Conservation (phyloP, 35 echinoderm and acorn worm species). For the Ptychodera flava region DNA sequence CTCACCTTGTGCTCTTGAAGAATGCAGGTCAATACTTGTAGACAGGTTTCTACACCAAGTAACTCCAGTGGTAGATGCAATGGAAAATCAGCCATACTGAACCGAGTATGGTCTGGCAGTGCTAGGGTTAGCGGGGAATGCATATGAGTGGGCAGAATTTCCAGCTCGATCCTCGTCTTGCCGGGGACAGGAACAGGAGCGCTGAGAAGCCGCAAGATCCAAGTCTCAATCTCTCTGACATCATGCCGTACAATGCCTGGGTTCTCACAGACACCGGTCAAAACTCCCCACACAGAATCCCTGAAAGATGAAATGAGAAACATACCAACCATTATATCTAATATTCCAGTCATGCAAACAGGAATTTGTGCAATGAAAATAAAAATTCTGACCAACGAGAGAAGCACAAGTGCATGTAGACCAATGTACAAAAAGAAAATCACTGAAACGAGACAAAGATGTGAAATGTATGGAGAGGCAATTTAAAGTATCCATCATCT, state of each 20-base stretch:
- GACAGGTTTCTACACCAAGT: constrained; percentile 94
- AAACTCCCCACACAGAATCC: constrained; percentile 95
- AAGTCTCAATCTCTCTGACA: constrained; percentile 91
- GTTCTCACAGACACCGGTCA: constrained; percentile 87
- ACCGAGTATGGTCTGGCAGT: constrained; percentile 91
- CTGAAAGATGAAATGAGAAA: too few relatives aligned
- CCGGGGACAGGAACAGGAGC: constrained; percentile 93
- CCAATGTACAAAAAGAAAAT: too few relatives aligned
- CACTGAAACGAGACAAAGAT: too few relatives aligned
- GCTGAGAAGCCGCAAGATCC: constrained; percentile 88
- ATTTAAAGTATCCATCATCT: too few relatives aligned
- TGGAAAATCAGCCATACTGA: constrained; percentile 91
- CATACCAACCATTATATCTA: too few relatives aligned
- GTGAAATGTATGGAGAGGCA: too few relatives aligned
- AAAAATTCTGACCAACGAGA: too few relatives aligned
- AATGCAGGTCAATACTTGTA: constrained; percentile 84
- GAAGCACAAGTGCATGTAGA: too few relatives aligned
- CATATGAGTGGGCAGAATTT: constrained; percentile 54
- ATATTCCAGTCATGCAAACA: too few relatives aligned
- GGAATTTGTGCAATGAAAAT: too few relatives aligned
- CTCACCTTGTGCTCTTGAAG: constrained; percentile 93
- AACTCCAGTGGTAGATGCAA: constrained; percentile 88
- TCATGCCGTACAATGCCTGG: constrained; percentile 86
- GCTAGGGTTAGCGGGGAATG: constrained; percentile 76
- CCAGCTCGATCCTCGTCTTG: constrained; percentile 86